Base-by-base conservation (phyloP, 2,888 invertebrate species). In the Drosophila maculinotata region DNA sequence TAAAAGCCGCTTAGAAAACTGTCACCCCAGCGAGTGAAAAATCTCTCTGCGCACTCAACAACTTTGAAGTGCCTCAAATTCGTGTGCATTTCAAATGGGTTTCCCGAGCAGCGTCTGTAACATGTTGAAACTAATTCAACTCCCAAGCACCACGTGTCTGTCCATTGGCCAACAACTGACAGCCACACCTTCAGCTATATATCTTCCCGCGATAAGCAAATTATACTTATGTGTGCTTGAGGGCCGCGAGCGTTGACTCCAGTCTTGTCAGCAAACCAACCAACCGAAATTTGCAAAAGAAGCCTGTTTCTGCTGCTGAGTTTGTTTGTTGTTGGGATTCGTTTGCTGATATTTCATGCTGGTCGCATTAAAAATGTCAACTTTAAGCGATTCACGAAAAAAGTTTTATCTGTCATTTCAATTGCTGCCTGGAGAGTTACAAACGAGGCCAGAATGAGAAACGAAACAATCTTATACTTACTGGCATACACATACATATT, bases 1-100 rank as follows among this genome's bases (percentile, higher is more conserved):
- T 88, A 88, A 79, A 83, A 86, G 76, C 66, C 71, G 83, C 88
- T 86, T 82, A 82, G 84, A 69, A 76, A 68, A 71, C 65, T 72
- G 69, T 63, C 57, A 56, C 62, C 53, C 44, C 35, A 35, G 26
- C 49, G 44, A 63, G 49, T 63, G 31, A 60, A 60, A 58, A 65
- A 56, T 57, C 64, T 52, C 65, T 38, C 53, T 49, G 42, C 44
- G 45, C 48, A 78, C 62, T 67, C 48, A 52, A 49, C 51, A 82
- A 76, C 45, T 73, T 71, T 71, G 48, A 86, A 82, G 86, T 79
- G 83, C 44, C 67, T 73, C 49, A 58, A 69, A 69, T 59, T 70
- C 65, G 57, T 58, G 62, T 69, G 70, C 65, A 68, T 72, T 66
- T 65, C 66, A 54, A 56, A 74, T 57, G 57, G 39, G 48, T 6